Percentiles rank a stretch among this genome's conserved stretches.
phyloP scores from a whole-genome alignment of 2,113 vertebrate genomes.

The Oncorhynchus gorbuscha region DNA sequence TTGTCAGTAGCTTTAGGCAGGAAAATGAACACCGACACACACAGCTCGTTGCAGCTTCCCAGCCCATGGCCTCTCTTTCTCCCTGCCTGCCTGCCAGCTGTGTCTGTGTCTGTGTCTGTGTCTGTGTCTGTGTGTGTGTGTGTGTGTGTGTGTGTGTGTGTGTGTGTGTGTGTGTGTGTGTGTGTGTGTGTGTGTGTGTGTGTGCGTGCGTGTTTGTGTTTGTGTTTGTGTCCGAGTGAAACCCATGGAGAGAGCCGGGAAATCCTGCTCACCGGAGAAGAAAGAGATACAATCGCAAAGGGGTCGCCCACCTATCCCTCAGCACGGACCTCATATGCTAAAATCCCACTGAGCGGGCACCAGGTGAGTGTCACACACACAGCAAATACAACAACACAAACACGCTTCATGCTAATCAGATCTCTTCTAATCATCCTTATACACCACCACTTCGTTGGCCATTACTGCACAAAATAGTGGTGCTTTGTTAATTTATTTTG shows the following conservation, averaged over 20 bases:
- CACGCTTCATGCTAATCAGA: neutral
- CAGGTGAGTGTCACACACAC: neutral
- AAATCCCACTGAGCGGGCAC: neutral
- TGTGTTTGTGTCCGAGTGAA: neutral
- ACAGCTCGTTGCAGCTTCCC: neutral
- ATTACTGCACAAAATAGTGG: neutral
- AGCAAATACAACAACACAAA: neutral
- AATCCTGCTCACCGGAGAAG: too few species aligned
- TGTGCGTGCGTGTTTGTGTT: neutral
- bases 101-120: neutral
- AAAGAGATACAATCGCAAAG: too few species aligned
- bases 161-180: neutral
- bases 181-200: neutral
- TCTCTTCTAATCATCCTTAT: neutral
- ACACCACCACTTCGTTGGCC: neutral
- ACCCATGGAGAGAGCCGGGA: neutral
- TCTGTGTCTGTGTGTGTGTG: neutral
- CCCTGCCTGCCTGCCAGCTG: neutral
- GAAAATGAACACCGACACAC: too few species aligned
- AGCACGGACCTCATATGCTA: neutral
- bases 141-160: neutral
- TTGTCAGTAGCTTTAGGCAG: too few species aligned
- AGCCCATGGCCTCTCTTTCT: neutral
- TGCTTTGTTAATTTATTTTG: neutral
- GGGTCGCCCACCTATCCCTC: neutral